These are phyloP conservation scores for Anolis sagrei DNA, from an alignment of 2,113 vertebrate genomes.

Conservation along the genomic window DNA sequence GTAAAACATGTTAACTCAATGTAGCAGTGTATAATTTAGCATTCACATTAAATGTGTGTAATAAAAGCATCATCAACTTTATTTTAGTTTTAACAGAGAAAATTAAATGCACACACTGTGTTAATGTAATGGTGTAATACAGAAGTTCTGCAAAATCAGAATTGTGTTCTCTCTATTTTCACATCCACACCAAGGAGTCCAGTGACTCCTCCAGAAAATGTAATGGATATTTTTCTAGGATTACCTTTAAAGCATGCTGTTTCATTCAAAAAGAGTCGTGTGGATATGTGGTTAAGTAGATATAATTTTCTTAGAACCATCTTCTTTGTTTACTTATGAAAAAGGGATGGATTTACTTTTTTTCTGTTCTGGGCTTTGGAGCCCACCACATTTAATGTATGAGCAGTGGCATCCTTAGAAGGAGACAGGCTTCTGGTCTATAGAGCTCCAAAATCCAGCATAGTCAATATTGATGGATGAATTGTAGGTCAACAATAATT, in stretches of 20 bases:
- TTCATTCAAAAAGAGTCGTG: background rate
- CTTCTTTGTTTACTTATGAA: background rate
- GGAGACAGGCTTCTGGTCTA: background rate
- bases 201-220: background rate
- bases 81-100: constrained; percentile 25
- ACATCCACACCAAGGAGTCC: too few species aligned
- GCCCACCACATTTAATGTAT: background rate
- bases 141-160: background rate
- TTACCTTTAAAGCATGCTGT: background rate
- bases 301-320: background rate
- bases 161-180: background rate
- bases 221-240: background rate
- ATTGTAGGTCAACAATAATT: background rate
- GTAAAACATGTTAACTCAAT: constrained; percentile 2
- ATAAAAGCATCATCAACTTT: constrained; percentile 32
- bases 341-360: background rate
- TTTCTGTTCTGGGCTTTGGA: background rate
- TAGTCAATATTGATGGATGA: background rate
- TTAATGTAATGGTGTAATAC: constrained; percentile 14
- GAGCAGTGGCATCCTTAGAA: background rate
- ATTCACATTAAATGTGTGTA: constrained; percentile 30
- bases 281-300: background rate
- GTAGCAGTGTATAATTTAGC: constrained; percentile 38
- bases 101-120: constrained; percentile 45
- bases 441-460: background rate